Evolutionary conservation across 2,888 invertebrate species (phyloP).

Genomic region (Scaptomyza flava): DNA sequence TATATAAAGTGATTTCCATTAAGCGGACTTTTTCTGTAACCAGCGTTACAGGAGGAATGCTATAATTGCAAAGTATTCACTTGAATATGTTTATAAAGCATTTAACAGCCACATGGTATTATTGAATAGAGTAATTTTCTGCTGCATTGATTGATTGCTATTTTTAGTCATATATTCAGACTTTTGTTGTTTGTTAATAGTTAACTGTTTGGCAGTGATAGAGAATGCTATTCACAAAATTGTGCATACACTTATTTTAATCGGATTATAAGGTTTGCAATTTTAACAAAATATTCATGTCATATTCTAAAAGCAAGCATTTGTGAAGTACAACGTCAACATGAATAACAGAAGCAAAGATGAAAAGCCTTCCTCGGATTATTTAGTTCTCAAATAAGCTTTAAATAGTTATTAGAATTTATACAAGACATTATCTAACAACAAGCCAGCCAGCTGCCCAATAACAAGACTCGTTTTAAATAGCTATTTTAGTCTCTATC

Average conservation of each 20-base stretch:
- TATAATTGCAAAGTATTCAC: not conserved
- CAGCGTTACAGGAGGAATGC: no score
- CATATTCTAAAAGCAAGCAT: not conserved
- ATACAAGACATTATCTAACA: not conserved
- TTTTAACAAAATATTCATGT: not conserved
- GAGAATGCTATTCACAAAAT: not conserved
- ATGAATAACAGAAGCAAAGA: not conserved
- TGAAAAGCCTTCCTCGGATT: not conserved
- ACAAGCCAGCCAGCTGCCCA: not conserved
- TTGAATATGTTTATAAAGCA: not conserved
- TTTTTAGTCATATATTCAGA: not conserved
- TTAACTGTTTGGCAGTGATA: not conserved
- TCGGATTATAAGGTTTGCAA: not conserved
- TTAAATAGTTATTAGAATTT: not conserved
- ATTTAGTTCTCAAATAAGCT: slow-evolving; percentile 1
- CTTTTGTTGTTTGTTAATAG: not conserved
- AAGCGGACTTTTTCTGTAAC: no score
- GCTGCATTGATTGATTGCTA: not conserved
- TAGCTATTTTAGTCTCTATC: not conserved
- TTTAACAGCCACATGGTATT: not conserved
- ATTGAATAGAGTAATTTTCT: not conserved
- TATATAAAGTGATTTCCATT: no score
- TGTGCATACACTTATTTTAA: not conserved
- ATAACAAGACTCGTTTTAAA: slow-evolving; percentile 2
- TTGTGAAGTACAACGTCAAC: not conserved